Percentiles rank a stretch among this genome's conserved stretches.
Conservation (phyloP, 2,113 vertebrate genomes). For the Abramis brama region DNA sequence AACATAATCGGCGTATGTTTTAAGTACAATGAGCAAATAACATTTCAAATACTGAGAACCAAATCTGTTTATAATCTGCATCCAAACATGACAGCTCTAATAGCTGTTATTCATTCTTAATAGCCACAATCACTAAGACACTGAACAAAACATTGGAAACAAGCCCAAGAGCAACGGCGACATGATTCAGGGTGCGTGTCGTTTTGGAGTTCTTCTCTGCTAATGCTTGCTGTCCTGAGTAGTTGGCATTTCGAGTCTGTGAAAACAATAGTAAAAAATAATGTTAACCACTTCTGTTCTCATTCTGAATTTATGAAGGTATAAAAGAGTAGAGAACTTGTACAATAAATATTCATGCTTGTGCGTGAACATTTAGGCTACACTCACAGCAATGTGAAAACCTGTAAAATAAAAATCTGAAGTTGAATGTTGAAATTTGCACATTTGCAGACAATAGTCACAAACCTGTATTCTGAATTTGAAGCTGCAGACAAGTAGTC, state of each 20-base stretch:
- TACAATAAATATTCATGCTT: no score
- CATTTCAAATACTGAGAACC: not conserved
- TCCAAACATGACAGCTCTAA: not conserved
- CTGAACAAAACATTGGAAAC: fast-evolving
- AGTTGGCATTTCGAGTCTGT: slow-evolving; percentile 56
- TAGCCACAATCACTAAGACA: not conserved
- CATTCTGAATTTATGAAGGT: not conserved
- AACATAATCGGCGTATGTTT: not conserved
- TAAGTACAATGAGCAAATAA: not conserved
- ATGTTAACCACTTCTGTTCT: not conserved
- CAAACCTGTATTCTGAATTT: no score
- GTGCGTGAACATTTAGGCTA: no score
- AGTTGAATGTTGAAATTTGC: no score
- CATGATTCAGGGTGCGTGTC: slow-evolving; percentile 46
- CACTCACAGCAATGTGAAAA: no score
- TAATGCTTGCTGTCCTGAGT: not conserved
- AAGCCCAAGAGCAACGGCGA: not conserved
- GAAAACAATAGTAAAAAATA: not conserved
- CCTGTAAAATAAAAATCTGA: no score
- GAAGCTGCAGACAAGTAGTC: no score
- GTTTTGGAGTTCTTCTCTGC: slow-evolving; percentile 49
- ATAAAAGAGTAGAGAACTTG: no score
- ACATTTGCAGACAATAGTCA: no score
- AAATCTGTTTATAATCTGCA: not conserved
- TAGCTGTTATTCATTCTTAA: no score